phyloP scores from a whole-genome alignment of 2,888 invertebrate genomes.

The Trissolcus brochymenae region DNA sequence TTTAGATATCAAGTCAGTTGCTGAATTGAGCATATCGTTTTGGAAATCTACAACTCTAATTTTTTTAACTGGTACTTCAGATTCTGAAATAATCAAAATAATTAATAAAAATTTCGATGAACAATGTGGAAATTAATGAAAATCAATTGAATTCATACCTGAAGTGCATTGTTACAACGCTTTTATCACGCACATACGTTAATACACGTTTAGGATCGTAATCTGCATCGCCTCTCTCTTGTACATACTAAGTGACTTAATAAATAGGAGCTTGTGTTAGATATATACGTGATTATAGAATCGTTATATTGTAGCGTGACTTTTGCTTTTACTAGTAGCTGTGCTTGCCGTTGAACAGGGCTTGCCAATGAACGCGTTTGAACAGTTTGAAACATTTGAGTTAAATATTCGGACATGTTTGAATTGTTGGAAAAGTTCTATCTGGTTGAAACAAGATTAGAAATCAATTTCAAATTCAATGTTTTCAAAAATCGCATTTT shows the following conservation, averaged over 20 bases:
- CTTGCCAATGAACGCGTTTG: no score
- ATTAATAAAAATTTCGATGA: conserved; percentile 8
- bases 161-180: conserved; percentile 28
- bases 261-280: conserved; percentile 33
- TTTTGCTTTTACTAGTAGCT: conserved; percentile 26
- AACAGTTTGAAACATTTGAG: no score
- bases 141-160: conserved; percentile 46
- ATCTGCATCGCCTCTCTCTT: conserved; percentile 35
- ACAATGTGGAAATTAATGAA: conserved; percentile 25
- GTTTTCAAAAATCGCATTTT: no score
- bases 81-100: not conserved
- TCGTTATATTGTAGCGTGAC: conserved; percentile 25
- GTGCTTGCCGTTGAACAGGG: conserved; percentile 4
- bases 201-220: conserved; percentile 38
- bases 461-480: no score
- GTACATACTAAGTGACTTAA: conserved; percentile 52
- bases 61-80: not conserved
- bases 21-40: no score
- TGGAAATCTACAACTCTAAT: no score
- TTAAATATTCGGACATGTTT: conserved; percentile 5
- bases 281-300: conserved; percentile 34
- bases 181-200: conserved; percentile 42
- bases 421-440: no score
- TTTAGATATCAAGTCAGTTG: no score
- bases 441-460: no score